Evolutionary conservation across 2,888 invertebrate genomes (phyloP), one percentile per base, ranked within the genome.

Genomic region (Epinotia demarniana): DNA sequence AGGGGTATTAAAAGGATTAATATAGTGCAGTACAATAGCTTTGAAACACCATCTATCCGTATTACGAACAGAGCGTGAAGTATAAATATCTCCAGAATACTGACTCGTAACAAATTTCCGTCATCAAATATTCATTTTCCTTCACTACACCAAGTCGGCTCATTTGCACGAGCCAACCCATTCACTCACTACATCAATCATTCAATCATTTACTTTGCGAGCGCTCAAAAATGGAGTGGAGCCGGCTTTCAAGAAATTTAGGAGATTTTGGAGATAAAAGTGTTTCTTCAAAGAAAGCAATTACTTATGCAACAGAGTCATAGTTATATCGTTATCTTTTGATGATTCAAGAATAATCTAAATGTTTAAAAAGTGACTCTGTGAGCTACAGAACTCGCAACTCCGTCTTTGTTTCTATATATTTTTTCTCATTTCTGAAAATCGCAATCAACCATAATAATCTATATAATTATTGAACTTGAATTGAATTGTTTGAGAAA

Each of bases 121-220:
- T 58, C 57, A 57, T 64, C 57, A 72, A 72, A 72, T 72, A 72
- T 58, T 57, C 27, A 69, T 69, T 63, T 43, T 57, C 46, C 23
- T 63, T 9, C 62, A 63, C 64, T 13, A 55, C 55, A 62, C 55
- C 39, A 57, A 64, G 57, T 23, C 46, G 64, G 64, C 72, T 72
- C 72, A 72, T 72, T 72, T 72, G 58, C 72, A 61, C 70, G 12
- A 58, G 55, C 68, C 19, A 62, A 46, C 53, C 23, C 66, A 57
- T 53, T 70, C 74, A 64, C 69, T 63, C 57, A 57, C 5, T 70
- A 58, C 66, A 73, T 73, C 66, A 72, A 72, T 74, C 73, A 68
- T 57, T 74, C 69, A 74, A 62, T 74, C 74, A 74, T 69, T 74
- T 69, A 70, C 64, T 64, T 46, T 57, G 43, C 33, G 74, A 58